phyloP scores from a whole-genome alignment of 2,113 vertebrate species.

The Apaloderma vittatum region DNA sequence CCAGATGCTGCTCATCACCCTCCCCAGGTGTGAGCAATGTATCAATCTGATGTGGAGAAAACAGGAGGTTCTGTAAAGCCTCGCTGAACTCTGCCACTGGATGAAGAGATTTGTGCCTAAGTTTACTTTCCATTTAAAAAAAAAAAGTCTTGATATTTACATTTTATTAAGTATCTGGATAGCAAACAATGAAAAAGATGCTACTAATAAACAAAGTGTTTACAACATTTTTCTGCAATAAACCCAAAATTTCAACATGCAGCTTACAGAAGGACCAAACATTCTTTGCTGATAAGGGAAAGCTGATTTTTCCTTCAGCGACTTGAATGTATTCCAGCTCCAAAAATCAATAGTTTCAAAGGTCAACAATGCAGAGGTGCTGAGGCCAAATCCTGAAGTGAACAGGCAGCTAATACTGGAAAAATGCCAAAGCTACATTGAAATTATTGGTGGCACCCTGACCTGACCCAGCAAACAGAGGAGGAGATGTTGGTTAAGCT shows the following conservation, averaged over 20 bases:
- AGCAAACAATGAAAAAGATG: background rate
- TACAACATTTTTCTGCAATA: background rate
- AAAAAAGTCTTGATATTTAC: background rate
- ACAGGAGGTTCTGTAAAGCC: background rate
- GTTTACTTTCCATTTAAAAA: background rate
- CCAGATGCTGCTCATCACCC: background rate
- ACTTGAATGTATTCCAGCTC: background rate
- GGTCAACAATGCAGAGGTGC: slow-evolving; percentile 39
- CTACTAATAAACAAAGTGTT: background rate
- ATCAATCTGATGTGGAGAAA: background rate
- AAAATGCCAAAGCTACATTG: background rate
- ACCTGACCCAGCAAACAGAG: slow-evolving; percentile 49
- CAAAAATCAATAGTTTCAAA: slow-evolving; percentile 54
- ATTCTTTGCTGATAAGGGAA: background rate
- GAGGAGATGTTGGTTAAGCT: slow-evolving; percentile 38
- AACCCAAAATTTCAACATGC: background rate
- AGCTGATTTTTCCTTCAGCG: background rate
- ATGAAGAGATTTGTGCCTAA: background rate
- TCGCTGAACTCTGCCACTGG: background rate
- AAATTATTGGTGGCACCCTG: slow-evolving; percentile 38
- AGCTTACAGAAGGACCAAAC: background rate
- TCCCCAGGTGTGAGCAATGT: background rate
- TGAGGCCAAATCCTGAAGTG: background rate
- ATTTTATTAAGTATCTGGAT: background rate
- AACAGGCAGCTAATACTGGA: slow-evolving; percentile 36